Conservation (phyloP, 2,797 vertebrate genomes). For the Sebastes taczanowskii region DNA sequence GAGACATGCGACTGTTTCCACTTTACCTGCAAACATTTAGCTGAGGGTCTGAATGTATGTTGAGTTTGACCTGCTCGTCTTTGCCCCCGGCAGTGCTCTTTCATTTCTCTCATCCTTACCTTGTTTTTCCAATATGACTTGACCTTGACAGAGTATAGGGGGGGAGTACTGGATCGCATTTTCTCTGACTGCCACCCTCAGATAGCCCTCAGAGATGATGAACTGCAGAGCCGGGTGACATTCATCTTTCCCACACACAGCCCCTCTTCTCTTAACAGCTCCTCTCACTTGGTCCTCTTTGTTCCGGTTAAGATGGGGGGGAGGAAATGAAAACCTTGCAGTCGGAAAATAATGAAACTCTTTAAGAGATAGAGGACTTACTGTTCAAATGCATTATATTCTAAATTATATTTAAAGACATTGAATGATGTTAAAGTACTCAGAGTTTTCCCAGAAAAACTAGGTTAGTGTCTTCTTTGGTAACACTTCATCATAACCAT, state of each 20-base stretch:
- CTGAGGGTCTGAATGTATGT: constrained; percentile 41
- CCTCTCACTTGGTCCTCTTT: constrained; percentile 9
- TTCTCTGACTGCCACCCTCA: constrained; percentile 66
- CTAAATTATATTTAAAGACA: not conserved
- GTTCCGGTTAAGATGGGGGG: not conserved
- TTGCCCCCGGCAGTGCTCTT: constrained; percentile 42
- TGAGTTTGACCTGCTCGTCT: constrained; percentile 43
- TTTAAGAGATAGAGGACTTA: not conserved
- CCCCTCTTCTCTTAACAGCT: constrained; percentile 53
- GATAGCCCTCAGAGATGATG: constrained; percentile 79
- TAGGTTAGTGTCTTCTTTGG: not conserved
- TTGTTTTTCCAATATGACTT: constrained; percentile 59
- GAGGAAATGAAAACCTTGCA: constrained; percentile 27
- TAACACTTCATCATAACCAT: too few species aligned
- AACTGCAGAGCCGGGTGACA: constrained; percentile 71
- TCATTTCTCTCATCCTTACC: constrained; percentile 39
- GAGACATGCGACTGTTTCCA: constrained; percentile 19
- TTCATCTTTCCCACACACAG: constrained; percentile 76
- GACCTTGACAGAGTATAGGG: constrained; percentile 75
- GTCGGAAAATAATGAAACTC: constrained; percentile 7
- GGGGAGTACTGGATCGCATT: constrained; percentile 61
- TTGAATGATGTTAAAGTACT: not conserved
- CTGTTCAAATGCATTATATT: not conserved
- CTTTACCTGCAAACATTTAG: constrained; percentile 25
- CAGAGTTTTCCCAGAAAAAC: not conserved